Conservation (phyloP, 1,140 invertebrate species). For the Drosophila dunni region DNA sequence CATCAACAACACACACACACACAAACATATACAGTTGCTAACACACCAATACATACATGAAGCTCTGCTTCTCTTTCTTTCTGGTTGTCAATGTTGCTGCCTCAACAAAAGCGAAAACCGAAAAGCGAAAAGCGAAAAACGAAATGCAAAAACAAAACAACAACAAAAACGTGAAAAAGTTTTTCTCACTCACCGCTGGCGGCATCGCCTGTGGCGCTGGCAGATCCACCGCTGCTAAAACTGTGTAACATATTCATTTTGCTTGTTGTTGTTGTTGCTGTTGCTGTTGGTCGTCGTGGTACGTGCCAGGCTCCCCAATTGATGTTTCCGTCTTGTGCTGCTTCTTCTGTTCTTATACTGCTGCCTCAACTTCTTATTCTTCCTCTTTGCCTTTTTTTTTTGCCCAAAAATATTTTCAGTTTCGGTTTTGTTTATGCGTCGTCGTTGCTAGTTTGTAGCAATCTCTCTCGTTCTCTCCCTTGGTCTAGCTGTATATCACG, state of each 20-base stretch:
- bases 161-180: conserved; percentile 37
- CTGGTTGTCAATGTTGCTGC: conserved; percentile 41
- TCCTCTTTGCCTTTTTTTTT: conserved; percentile 15
- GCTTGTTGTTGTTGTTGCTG: background rate
- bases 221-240: conserved; percentile 72
- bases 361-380: background rate
- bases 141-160: background rate
- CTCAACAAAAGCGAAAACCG: background rate
- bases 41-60: conserved; percentile 13
- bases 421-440: conserved; percentile 55
- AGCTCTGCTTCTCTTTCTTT: conserved; percentile 5
- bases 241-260: conserved; percentile 83
- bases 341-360: background rate
- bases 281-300: background rate
- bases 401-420: conserved; percentile 65
- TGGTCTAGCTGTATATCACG: background rate
- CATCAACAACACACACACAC: conserved; percentile 48
- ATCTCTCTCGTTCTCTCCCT: conserved; percentile 6
- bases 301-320: conserved; percentile 35
- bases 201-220: conserved; percentile 65
- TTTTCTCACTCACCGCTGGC: conserved; percentile 72
- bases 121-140: background rate
- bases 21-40: conserved; percentile 12
- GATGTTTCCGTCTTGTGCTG: conserved; percentile 10
- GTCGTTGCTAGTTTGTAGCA: conserved; percentile 23